phyloP scores from a whole-genome alignment of 2,888 invertebrate species.

The Mylabris sibirica region DNA sequence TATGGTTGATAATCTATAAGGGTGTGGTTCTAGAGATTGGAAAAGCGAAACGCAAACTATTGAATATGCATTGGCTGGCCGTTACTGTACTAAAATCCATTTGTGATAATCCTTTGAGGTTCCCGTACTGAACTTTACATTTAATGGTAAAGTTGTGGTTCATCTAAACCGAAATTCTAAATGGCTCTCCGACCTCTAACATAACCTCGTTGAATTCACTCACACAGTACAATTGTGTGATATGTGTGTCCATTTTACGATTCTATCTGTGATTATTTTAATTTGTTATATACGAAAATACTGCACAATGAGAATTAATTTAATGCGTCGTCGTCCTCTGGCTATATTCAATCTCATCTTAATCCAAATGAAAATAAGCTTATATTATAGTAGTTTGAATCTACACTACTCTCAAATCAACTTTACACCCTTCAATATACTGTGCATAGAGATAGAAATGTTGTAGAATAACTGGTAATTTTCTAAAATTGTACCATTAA shows the following conservation, averaged over 20 bases:
- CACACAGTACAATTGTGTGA: not conserved
- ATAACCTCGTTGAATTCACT: slow-evolving; percentile 17
- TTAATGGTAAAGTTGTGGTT: slow-evolving; percentile 50
- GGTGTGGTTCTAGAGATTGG: slow-evolving; percentile 36
- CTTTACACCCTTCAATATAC: slow-evolving; percentile 18
- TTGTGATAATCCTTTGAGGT: slow-evolving; percentile 54
- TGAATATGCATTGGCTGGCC: slow-evolving; percentile 48
- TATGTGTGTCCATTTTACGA: not conserved
- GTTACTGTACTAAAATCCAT: slow-evolving; percentile 48
- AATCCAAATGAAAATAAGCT: not conserved
- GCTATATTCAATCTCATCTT: not conserved
- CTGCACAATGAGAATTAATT: not conserved
- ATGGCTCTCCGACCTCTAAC: slow-evolving; percentile 34
- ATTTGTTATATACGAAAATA: too few relatives aligned
- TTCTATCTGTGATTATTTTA: too few relatives aligned
- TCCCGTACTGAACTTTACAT: slow-evolving; percentile 44
- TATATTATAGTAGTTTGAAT: not conserved
- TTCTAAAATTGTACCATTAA: slow-evolving; percentile 31
- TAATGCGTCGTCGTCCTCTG: not conserved
- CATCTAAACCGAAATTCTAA: slow-evolving; percentile 39
- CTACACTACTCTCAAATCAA: slow-evolving; percentile 20
- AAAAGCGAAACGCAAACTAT: slow-evolving; percentile 48
- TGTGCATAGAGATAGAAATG: not conserved
- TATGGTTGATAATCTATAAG: not conserved
- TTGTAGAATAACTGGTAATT: slow-evolving; percentile 1